phyloP scores from a whole-genome alignment of 2,888 invertebrate genomes.

The Trachelus troglodyta region DNA sequence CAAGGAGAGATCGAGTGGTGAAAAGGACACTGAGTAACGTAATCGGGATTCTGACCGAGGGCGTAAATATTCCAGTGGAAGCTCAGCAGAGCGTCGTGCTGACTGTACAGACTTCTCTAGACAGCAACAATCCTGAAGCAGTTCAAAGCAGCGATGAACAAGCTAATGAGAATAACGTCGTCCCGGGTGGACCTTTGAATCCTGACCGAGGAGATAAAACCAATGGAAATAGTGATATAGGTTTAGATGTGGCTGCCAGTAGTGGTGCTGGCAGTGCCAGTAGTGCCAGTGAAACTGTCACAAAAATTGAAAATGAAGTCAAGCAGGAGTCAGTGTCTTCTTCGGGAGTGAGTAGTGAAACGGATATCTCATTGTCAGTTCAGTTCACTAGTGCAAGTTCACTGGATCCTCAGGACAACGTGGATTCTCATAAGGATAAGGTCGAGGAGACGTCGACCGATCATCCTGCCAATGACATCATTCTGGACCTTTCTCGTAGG shows the following conservation, averaged over 20 bases:
- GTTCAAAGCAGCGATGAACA: slow-evolving; percentile 30
- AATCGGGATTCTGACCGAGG: slow-evolving; percentile 62
- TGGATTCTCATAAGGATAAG: not conserved
- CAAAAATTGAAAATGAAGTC: not conserved
- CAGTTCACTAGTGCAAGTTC: not conserved
- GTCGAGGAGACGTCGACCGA: not conserved
- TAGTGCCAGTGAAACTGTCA: not conserved
- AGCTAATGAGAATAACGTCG: slow-evolving; percentile 25
- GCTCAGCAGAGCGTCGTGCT: slow-evolving; percentile 55
- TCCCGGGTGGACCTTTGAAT: slow-evolving; percentile 13
- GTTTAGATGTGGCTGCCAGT: slow-evolving; percentile 6
- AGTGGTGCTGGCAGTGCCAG: not conserved
- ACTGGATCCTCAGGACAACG: not conserved
- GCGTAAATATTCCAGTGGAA: slow-evolving; percentile 59
- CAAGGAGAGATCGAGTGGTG: slow-evolving; percentile 46
- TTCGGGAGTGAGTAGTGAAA: not conserved
- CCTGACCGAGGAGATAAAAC: not conserved
- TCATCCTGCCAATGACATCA: slow-evolving; percentile 54
- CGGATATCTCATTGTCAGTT: not conserved
- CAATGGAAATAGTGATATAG: slow-evolving; percentile 7
- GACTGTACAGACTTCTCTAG: slow-evolving; percentile 53
- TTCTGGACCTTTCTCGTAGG: slow-evolving; percentile 58
- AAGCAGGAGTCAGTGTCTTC: slow-evolving; percentile 9
- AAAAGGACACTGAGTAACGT: slow-evolving; percentile 57
- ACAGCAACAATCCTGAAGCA: slow-evolving; percentile 35